Evolutionary conservation across 2,797 vertebrate genomes (phyloP).

Genomic region (Argyrosomus regius): DNA sequence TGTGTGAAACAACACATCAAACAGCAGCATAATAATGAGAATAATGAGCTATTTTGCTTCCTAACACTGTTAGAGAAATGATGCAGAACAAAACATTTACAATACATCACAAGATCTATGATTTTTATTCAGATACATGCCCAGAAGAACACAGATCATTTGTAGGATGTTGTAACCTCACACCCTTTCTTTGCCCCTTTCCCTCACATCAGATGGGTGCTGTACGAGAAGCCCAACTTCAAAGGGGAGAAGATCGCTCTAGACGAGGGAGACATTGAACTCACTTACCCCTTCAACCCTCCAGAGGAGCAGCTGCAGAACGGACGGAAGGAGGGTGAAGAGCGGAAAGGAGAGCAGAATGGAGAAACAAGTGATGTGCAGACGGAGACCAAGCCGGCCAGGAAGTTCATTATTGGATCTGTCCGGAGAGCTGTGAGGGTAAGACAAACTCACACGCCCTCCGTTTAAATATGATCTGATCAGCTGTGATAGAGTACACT

Average conservation of each 20-base stretch:
- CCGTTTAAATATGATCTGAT: background rate
- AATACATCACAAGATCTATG: background rate
- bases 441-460: slow-evolving; percentile 56
- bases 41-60: background rate
- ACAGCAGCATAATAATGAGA: background rate
- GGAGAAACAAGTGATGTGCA: slow-evolving; percentile 5
- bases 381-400: slow-evolving; percentile 68
- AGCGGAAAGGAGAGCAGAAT: slow-evolving; percentile 12
- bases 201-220: slow-evolving; percentile 88
- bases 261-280: slow-evolving; percentile 91
- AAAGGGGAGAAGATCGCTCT: slow-evolving; percentile 92
- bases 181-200: background rate
- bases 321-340: slow-evolving; percentile 7
- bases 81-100: background rate
- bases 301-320: slow-evolving; percentile 64
- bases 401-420: slow-evolving; percentile 85
- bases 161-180: background rate
- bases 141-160: background rate
- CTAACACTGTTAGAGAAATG: background rate
- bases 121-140: background rate
- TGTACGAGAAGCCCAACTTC: slow-evolving; percentile 93
- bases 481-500: background rate
- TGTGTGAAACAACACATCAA: background rate
- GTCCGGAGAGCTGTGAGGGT: slow-evolving; percentile 91
- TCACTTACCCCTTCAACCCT: slow-evolving; percentile 79